Evolutionary conservation across 2,113 vertebrate species (phyloP).

Genomic region (Sapajus apella): DNA sequence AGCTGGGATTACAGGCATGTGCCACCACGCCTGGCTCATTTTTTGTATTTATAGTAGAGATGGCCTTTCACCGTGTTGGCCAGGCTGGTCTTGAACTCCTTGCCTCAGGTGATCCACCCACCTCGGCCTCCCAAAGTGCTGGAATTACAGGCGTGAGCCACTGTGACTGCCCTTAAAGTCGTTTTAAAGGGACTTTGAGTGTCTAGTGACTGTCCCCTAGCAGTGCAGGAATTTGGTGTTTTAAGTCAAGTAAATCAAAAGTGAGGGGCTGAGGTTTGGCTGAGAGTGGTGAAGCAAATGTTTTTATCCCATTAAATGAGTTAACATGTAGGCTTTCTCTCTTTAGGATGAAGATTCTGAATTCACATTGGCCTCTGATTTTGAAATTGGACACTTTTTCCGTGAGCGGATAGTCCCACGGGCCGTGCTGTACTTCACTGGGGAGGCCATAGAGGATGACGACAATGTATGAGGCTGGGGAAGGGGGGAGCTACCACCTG

Average conservation of each 20-base stretch:
- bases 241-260: background rate
- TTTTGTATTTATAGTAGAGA: too few relatives aligned
- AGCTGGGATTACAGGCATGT: too few relatives aligned
- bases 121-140: too few relatives aligned
- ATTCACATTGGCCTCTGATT: slow-evolving; percentile 94
- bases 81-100: too few relatives aligned
- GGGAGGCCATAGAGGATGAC: slow-evolving; percentile 97
- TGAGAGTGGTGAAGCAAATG: accelerated
- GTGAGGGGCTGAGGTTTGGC: accelerated
- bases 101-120: too few relatives aligned
- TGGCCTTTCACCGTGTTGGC: too few relatives aligned
- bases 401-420: slow-evolving; percentile 96
- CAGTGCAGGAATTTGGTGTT: background rate
- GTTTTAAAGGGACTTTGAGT: background rate
- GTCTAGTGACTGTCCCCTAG: background rate
- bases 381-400: slow-evolving; percentile 98
- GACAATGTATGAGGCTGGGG: slow-evolving; percentile 90
- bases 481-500: accelerated
- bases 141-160: too few relatives aligned
- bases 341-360: slow-evolving; percentile 97
- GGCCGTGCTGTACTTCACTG: slow-evolving; percentile 98
- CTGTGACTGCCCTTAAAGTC: too few relatives aligned
- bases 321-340: accelerated
- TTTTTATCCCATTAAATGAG: background rate
- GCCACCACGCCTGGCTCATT: too few relatives aligned